Evolutionary conservation across 2,797 vertebrate genomes (phyloP), one percentile per base, ranked within the genome.

Genomic region (Clarias fuscus): DNA sequence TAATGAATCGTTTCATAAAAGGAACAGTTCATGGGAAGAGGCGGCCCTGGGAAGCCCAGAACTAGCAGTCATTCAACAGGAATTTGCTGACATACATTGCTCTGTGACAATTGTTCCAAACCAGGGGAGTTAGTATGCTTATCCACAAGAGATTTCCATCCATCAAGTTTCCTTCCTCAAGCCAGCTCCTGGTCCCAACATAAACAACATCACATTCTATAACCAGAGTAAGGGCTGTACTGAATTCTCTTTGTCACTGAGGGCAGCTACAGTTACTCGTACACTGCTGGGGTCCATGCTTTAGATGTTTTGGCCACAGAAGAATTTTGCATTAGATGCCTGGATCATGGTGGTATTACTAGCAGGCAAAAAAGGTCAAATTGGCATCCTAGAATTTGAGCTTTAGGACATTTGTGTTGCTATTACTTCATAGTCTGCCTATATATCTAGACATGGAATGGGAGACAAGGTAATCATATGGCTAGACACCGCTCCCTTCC

Each of bases 401-500:
- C 14, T 14, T 43, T 80, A 62, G 62, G 10, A 4, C 33, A 17
- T 8, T 43, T 2, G 0, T 67, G 22, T 56, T 70, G 18, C 53
- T 37, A 33, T 68, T n/a, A 37, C 7, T 0, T 83, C 82, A 75
- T 37, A 61, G 58, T 33, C 77, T 64, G 37, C 40, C 77, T 59
- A 58, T 65, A 65, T 10, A 30, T 81, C 22, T 48, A 84, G 67
- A 65, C 33, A 76, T 43, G 73, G 40, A 85, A 82, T 6, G 2
- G 73, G 11, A 86, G 64, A 76, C 33, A 7, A 76, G 65, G 76
- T 85, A 64, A 86, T 85, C 68, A 86, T 72, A 83, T 48, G 73
- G 53, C 65, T 85, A 83, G 83, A 85, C 80, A 85, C 86, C 86
- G 86, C 84, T 80, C 88, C 86, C 86, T 85, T 65, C 14, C 40